A percentile compares a stretch with the other conserved stretches of the same genome.
These are phyloP conservation scores for Balaeniceps rex DNA, from an alignment of 2,113 vertebrate species.

Conservation along the genomic window DNA sequence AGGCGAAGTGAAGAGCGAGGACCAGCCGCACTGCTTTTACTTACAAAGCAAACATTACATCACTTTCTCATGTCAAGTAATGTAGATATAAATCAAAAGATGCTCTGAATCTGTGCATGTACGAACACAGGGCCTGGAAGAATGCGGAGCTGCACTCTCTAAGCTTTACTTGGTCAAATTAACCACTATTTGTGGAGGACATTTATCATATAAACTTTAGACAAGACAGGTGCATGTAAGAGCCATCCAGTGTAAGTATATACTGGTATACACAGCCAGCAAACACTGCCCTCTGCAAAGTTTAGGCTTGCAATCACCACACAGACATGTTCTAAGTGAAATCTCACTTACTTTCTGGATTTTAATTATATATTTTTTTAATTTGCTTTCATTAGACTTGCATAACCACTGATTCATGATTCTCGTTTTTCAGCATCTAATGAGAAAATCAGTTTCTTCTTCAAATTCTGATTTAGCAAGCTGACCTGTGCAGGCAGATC, in stretches of 20 bases:
- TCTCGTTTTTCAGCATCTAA: conserved; percentile 11
- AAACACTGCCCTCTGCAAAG: not conserved
- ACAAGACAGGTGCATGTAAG: not conserved
- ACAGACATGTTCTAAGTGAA: not conserved
- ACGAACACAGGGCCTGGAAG: not conserved
- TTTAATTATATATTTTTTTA: not conserved
- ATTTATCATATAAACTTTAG: not conserved
- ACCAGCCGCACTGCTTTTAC: not conserved
- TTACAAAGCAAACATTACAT: not conserved
- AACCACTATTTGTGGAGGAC: not conserved
- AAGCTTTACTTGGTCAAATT: not conserved
- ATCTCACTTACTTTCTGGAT: not conserved
- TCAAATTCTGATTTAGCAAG: not conserved
- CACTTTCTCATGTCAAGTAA: too few species aligned
- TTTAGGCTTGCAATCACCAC: not conserved
- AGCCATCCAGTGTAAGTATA: not conserved
- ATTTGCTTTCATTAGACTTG: conserved; percentile 8
- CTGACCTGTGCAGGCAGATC: conserved; percentile 11
- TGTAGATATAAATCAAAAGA: rapidly evolving
- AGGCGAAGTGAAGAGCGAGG: not conserved
- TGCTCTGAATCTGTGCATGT: not conserved
- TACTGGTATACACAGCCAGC: not conserved
- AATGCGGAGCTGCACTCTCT: not conserved
- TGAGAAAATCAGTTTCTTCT: conserved; percentile 1
- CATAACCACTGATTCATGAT: not conserved